These are phyloP conservation scores for Steatornis caripensis DNA, from an alignment of 2,113 vertebrate genomes.

Conservation along the genomic window DNA sequence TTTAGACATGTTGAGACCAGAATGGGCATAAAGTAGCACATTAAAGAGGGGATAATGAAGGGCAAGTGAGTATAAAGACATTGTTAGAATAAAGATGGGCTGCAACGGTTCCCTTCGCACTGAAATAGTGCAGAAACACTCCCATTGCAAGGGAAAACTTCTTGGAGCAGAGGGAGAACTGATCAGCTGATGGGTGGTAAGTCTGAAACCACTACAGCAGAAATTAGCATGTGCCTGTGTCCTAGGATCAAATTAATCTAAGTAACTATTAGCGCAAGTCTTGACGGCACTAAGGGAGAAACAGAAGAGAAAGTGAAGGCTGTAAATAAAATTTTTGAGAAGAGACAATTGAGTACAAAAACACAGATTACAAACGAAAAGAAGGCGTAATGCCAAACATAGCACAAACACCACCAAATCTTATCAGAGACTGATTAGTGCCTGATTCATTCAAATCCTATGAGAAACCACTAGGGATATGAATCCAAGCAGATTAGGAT, in stretches of 20 bases:
- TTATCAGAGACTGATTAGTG: background rate
- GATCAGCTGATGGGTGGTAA: background rate
- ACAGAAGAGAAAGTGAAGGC: background rate
- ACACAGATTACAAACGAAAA: background rate
- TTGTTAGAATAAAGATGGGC: background rate
- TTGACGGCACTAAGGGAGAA: background rate
- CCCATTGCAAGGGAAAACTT: background rate
- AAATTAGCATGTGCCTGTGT: background rate
- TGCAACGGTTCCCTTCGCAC: background rate
- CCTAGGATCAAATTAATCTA: background rate
- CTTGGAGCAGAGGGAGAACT: background rate
- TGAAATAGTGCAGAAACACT: background rate
- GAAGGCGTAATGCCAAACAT: background rate
- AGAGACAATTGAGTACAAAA: background rate
- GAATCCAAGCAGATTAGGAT: constrained; percentile 5
- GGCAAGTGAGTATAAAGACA: background rate
- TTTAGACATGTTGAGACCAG: background rate
- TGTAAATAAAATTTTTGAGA: background rate
- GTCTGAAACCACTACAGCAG: background rate
- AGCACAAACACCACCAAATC: background rate
- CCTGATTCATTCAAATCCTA: constrained; percentile 5
- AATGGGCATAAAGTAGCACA: background rate
- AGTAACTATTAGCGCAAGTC: background rate
- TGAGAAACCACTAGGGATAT: background rate
- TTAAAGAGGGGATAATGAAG: background rate